A percentile compares a stretch with the other conserved stretches of the same genome.
These are phyloP conservation scores for Drosophila insularis DNA, from an alignment of 1,140 invertebrate species.

Conservation along the genomic window DNA sequence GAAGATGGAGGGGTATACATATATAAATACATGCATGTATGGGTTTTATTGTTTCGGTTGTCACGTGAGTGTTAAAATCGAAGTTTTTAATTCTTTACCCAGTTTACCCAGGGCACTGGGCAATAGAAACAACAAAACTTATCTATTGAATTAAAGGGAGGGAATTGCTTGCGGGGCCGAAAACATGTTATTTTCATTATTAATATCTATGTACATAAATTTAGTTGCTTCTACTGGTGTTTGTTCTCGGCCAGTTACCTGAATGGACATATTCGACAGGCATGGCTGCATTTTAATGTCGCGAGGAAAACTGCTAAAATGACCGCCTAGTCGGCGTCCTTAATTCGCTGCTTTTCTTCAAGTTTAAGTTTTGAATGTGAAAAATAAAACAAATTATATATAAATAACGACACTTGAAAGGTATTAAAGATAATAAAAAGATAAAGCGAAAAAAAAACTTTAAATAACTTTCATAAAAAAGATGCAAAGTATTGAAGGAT, in stretches of 20 bases:
- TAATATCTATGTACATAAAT: conserved; percentile 79
- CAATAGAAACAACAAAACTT: conserved; percentile 13
- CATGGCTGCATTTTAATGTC: conserved; percentile 63
- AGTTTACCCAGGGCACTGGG: neutral
- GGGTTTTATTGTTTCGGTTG: conserved; percentile 57
- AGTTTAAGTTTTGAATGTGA: too few relatives aligned
- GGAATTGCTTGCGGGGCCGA: neutral
- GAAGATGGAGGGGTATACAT: conserved; percentile 25
- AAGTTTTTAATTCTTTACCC: conserved; percentile 35
- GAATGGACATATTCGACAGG: conserved; percentile 63
- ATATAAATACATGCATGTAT: too few relatives aligned
- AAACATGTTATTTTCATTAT: conserved; percentile 56
- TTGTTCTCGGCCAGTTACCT: conserved; percentile 31
- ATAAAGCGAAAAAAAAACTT: neutral
- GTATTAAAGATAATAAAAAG: neutral
- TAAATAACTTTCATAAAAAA: neutral
- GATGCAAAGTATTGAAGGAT: neutral
- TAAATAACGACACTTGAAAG: too few relatives aligned
- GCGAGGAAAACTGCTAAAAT: conserved; percentile 1
- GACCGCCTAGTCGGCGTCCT: neutral
- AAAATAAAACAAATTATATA: too few relatives aligned
- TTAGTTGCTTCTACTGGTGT: conserved; percentile 52
- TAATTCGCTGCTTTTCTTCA: neutral
- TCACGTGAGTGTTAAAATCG: conserved; percentile 40
- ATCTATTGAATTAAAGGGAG: conserved; percentile 4